phyloP scores from a whole-genome alignment of 23 tunicate genomes.

The Aplidium turbinatum region DNA sequence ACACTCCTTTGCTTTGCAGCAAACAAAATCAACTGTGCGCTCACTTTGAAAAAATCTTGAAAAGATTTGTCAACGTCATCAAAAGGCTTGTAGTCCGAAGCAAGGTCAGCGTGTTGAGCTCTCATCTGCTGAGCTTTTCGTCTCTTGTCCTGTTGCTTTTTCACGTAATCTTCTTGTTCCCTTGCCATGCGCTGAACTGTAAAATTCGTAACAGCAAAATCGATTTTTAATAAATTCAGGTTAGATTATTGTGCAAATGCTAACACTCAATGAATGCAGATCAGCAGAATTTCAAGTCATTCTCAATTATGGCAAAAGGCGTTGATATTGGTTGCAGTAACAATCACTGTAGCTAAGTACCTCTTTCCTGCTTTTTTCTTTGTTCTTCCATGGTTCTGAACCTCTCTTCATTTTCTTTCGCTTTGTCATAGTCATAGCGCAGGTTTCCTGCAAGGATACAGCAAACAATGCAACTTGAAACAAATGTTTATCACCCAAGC shows the following conservation, averaged over 20 bases:
- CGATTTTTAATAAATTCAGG: no score
- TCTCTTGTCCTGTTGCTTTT: slow-evolving; percentile 54
- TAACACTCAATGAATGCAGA: no score
- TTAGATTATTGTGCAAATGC: no score
- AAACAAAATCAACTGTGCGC: neutral
- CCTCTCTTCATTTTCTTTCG: neutral
- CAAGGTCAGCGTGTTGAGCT: neutral
- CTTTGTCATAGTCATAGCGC: slow-evolving; percentile 5
- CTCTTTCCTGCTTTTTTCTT: slow-evolving; percentile 6
- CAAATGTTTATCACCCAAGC: neutral
- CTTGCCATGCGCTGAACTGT: slow-evolving; percentile 57
- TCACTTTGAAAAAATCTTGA: slow-evolving; percentile 57
- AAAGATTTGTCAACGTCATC: slow-evolving; percentile 36
- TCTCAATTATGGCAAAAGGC: no score
- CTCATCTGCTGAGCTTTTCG: slow-evolving; percentile 41
- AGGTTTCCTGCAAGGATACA: slow-evolving; percentile 1
- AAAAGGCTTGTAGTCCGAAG: neutral
- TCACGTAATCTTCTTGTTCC: slow-evolving; percentile 73
- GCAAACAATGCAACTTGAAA: neutral
- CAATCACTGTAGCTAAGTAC: no score
- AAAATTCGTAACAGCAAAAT: no score
- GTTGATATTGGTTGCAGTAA: no score
- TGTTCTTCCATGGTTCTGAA: neutral
- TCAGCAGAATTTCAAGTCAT: no score
- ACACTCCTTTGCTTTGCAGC: neutral